Base-by-base conservation (phyloP, 2,113 vertebrate species). In the Echinops telfairi region DNA sequence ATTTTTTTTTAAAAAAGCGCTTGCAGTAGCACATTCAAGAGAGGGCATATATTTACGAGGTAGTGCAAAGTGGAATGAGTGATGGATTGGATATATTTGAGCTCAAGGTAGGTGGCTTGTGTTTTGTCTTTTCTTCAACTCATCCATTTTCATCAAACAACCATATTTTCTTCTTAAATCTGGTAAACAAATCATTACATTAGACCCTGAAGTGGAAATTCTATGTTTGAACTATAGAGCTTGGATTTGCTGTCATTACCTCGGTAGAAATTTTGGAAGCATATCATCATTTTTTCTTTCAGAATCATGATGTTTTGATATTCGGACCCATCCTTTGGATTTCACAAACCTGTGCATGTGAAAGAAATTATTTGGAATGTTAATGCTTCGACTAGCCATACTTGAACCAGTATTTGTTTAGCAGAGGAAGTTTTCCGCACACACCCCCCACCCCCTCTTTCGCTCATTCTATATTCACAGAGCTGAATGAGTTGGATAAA, bases 151-250 rank as follows among this genome's bases (percentile, higher is more conserved):
- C 62, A 83, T 77, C 38, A 40, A 71, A 40, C 75, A 64, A 9
- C 78, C 5, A 36, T 60, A 31, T n/a, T 90, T 94, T 86, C 8
- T 89, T 77, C 25, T 91, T 85, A 64, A 88, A 57, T 87, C 22
- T 85, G 71, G 3, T 78, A 70, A 93, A 95, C 29, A 57, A 68
- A 40, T 20, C 31, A 85, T 93, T 29, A 89, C 91, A 91, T 94
- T 78, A 91, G 71, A 40, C 58, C 31, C 83, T 23, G 36, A 91
- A 79, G 64, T 23, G 75, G 75, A 92, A 89, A 83, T 91, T n/a
- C 58, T 85, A 0, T 66, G 19, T 87, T 58, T 62, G 83, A 76
- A 23, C 33, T 66, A 60, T 14, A 31, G 27, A 60, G 15, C 81
- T 84, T 80, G 47, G 36, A 66, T 75, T 86, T 82, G 78, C 81